Base-by-base conservation (phyloP, 2,888 invertebrate species). In the Drosophila atripex region DNA sequence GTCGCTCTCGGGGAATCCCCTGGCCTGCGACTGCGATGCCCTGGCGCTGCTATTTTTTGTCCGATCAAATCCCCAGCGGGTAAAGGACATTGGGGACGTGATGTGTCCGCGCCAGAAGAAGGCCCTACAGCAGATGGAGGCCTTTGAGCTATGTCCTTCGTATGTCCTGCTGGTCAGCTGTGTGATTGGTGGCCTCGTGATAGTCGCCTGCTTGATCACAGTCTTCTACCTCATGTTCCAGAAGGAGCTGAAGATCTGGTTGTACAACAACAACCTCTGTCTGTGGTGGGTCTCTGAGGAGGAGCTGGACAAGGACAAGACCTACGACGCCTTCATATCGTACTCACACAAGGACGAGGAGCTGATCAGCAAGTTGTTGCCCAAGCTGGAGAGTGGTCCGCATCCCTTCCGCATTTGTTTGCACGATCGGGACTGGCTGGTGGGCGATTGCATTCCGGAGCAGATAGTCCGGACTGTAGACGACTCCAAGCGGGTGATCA, bases 311-410 rank as follows among this genome's bases (percentile, higher is more conserved):
- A 93, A 93, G 57, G 86, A 90, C 60, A 93, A 93, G 80, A 78
- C 89, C 32, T 96, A 94, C 89, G 95, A 97, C 90, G 96, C 95
- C 1, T 97, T 96, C 90, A 93, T 97, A 71, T 95, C 96, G 77
- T 96, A 94, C 89, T 94, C 96, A 6, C 95, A 95, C 89, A 93
- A 93, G 87, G 96, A 96, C 89, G 94, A 95, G 83, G 93, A 93
- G 1, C 94, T 95, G 78, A 94, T 95, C n/a, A 91, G 93, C 0
- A 93, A 93, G 74, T 89, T 96, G 56, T 91, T 95, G 39, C 93
- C 94, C 1, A 93, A 93, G 53, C 91, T 96, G 63, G 95, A 95
- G 90, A 91, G 88, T 58, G 94, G 93, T 2, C 92, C 93, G 1
- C 92, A 92, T 52, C 93, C 93, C 0, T 95, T 93, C 88, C 94